phyloP scores from a whole-genome alignment of 2,888 invertebrate species.

The Onchidella celtica region DNA sequence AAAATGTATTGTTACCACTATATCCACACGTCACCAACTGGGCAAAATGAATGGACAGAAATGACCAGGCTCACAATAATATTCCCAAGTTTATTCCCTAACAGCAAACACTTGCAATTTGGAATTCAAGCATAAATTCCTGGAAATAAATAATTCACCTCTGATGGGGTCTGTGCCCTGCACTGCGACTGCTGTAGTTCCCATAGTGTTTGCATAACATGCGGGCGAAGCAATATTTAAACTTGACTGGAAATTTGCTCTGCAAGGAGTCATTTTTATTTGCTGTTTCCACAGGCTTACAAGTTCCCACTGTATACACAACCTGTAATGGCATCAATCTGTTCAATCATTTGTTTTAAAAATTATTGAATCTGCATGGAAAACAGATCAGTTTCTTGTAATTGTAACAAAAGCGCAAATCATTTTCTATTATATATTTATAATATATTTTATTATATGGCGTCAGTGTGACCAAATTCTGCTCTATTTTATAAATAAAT shows the following conservation, averaged over 20 bases:
- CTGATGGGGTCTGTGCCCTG: conserved; percentile 16
- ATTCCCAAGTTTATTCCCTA: too few species aligned
- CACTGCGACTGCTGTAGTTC: conserved; percentile 20
- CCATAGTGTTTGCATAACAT: conserved; percentile 40
- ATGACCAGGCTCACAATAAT: too few species aligned
- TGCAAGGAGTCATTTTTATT: conserved; percentile 41
- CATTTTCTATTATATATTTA: not conserved
- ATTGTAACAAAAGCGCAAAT: too few species aligned
- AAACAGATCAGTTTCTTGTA: not conserved
- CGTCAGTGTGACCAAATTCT: not conserved
- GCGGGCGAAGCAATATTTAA: conserved; percentile 45
- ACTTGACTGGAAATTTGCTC: conserved; percentile 39
- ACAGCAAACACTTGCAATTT: too few species aligned
- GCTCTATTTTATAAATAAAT: too few species aligned
- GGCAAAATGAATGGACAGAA: too few species aligned
- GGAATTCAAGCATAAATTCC: too few species aligned
- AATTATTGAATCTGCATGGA: not conserved
- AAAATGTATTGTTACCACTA: too few species aligned
- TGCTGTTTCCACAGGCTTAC: conserved; percentile 44
- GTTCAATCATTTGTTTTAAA: not conserved
- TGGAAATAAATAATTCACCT: too few species aligned
- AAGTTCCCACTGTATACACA: conserved; percentile 33
- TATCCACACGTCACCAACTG: too few species aligned
- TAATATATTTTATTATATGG: not conserved
- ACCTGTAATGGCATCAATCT: too few species aligned